Base-by-base conservation (phyloP, 2,888 invertebrate genomes). In the Callosobruchus maculatus region DNA sequence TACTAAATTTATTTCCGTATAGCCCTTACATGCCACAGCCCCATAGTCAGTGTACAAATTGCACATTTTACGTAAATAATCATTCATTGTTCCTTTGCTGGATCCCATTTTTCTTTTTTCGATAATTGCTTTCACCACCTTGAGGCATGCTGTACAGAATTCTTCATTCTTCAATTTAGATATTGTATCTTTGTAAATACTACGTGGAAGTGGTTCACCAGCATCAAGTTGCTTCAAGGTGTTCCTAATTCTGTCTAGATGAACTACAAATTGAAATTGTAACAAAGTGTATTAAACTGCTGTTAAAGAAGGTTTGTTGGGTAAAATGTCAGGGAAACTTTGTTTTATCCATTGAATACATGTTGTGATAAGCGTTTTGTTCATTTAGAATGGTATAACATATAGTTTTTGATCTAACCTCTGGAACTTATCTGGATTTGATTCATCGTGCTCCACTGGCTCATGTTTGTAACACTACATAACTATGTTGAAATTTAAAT, bases 1-100 rank as follows among this genome's bases (percentile, higher is more conserved):
- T 79, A 84, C 83, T 22, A 80, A 77, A 79, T 82, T 80, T 67
- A 81, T 82, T n/a, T 81, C 75, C 21, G 79, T 77, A 20, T 78
- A 80, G 22, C 81, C 81, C 5, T 77, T 73, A 75, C 84, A 83
- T 0, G 76, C 80, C n/a, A 73, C 70, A 3, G 21, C 9, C 0
- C 81, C 81, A 75, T 76, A 79, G 20, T 77, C 78, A 2, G 79
- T 78, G 73, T 81, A 80, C 7, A 74, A 70, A 2, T 73, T 72
- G 72, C 83, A 84, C 69, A 83, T 75, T 69, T 80, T 76, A 66
- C 77, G 77, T 20, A 83, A 71, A 76, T 76, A 80, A 67, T 72
- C 70, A 26, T 70, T 73, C 79, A 82, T 79, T 0, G 78, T 77
- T 2, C 75, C 75, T 74, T 72, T 78, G 70, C 73, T 80, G 5